phyloP scores from a whole-genome alignment of 2,113 vertebrate species.

The Leptodactylus fuscus region DNA sequence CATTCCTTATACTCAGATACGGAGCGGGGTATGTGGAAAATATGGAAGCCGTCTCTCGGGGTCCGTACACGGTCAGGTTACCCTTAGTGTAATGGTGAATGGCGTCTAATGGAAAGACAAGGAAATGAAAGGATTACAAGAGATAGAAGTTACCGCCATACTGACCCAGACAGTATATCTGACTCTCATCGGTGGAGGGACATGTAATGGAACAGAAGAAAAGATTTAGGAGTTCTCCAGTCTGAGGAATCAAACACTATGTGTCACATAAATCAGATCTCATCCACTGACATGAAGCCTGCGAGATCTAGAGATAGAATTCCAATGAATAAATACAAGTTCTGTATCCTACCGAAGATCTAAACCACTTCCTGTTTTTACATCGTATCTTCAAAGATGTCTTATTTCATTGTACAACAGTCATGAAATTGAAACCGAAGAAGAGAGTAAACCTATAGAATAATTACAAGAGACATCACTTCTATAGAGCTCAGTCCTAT shows the following conservation, averaged over 20 bases:
- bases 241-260: neutral
- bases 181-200: neutral
- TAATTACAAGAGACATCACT: no score
- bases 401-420: neutral
- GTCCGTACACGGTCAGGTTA: conserved; percentile 71
- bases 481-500: no score
- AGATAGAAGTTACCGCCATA: neutral
- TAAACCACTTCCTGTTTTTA: conserved; percentile 3
- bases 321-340: neutral
- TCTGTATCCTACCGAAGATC: neutral
- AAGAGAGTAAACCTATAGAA: no score
- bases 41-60: conserved; percentile 78
- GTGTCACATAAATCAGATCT: neutral
- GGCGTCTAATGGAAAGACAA: conserved; percentile 25
- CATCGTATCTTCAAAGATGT: neutral
- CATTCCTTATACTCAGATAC: conserved; percentile 75
- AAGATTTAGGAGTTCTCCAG: neutral
- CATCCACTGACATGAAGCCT: neutral
- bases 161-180: neutral
- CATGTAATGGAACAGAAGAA: neutral
- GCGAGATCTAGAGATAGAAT: neutral
- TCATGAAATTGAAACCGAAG: neutral
- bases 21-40: conserved; percentile 81
- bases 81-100: conserved; percentile 73
- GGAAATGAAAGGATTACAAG: neutral